Evolutionary conservation across 2,888 invertebrate genomes (phyloP).

Genomic region (Apotomis turbidana): DNA sequence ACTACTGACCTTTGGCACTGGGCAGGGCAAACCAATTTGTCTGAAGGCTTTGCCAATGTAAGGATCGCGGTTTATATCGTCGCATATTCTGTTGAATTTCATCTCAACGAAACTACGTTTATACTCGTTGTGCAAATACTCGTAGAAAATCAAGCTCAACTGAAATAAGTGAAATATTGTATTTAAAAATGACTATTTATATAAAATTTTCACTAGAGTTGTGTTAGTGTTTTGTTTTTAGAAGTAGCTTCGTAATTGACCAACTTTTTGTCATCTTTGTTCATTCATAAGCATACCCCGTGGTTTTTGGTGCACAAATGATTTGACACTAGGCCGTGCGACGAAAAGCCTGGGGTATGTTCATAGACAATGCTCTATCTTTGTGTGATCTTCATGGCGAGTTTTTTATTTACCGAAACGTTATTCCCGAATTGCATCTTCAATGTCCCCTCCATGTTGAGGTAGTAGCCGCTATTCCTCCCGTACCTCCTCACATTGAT

Average conservation of each 20-base stretch:
- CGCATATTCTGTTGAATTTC: constrained; percentile 18
- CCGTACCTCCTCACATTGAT: constrained; percentile 21
- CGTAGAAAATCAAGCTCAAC: background rate
- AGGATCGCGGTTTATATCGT: background rate
- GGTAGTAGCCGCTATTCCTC: constrained; percentile 30
- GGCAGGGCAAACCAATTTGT: background rate
- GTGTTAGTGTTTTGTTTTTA: too few relatives aligned
- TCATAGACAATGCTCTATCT: too few relatives aligned
- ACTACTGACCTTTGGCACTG: background rate
- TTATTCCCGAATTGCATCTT: constrained; percentile 11
- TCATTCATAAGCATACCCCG: too few relatives aligned
- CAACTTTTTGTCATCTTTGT: too few relatives aligned
- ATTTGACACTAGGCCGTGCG: too few relatives aligned
- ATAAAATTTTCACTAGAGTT: too few relatives aligned
- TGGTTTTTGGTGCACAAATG: too few relatives aligned
- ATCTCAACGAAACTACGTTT: constrained; percentile 19
- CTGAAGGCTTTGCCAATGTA: constrained; percentile 5
- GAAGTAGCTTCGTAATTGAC: too few relatives aligned
- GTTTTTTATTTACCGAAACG: constrained; percentile 11
- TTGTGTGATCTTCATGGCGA: background rate
- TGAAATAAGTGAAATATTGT: too few relatives aligned
- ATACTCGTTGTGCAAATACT: constrained; percentile 28
- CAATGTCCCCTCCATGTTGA: constrained; percentile 8
- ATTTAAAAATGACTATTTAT: too few relatives aligned
- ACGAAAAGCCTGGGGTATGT: too few relatives aligned